A percentile compares a stretch with the other conserved stretches of the same genome.
Conservation (phyloP, 2,113 vertebrate species). For the Origma solitaria region DNA sequence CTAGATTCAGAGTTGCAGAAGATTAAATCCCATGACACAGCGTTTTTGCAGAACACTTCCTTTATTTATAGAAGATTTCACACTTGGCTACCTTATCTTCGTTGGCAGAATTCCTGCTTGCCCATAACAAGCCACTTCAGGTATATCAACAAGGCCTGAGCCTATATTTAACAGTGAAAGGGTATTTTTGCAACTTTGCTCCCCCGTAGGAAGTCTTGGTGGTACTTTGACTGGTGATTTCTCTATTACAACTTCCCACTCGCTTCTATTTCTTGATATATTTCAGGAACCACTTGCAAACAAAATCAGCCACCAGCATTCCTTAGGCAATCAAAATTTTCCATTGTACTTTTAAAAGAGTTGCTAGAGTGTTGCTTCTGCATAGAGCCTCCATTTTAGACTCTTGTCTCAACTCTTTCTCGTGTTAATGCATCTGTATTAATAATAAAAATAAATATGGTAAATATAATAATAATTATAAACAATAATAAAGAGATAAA, state of each 20-base stretch:
- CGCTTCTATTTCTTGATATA: background rate
- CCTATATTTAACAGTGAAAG: background rate
- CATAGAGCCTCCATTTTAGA: background rate
- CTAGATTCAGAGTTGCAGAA: background rate
- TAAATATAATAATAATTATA: too few species aligned
- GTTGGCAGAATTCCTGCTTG: background rate
- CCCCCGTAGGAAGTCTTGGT: background rate
- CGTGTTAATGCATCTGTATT: background rate
- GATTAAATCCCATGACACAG: background rate
- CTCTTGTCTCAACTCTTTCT: background rate
- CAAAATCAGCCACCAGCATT: background rate
- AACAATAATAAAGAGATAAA: too few species aligned
- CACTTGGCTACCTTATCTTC: background rate
- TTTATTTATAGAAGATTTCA: conserved; percentile 2
- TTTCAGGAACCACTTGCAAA: background rate
- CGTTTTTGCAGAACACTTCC: background rate
- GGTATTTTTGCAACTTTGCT: background rate
- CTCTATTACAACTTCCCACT: background rate
- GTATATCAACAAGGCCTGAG: background rate
- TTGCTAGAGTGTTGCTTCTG: background rate
- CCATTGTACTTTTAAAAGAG: background rate
- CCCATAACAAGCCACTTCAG: background rate
- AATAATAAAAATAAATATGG: too few species aligned
- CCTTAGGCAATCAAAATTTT: background rate
- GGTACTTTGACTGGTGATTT: background rate